These are phyloP conservation scores for Eciton burchellii DNA, from an alignment of 1,140 invertebrate genomes.

Conservation along the genomic window DNA sequence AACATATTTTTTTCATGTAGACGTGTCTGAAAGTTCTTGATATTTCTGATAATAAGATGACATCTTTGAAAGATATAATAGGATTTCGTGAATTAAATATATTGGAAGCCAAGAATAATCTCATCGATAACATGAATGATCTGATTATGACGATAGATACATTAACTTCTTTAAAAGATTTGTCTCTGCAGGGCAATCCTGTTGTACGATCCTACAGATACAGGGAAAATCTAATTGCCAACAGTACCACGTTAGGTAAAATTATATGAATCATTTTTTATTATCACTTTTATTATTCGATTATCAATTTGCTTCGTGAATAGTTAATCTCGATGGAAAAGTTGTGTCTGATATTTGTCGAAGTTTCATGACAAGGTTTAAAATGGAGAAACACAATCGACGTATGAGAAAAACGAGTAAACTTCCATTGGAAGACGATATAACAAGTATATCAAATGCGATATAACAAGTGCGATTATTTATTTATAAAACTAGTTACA, in stretches of 20 bases:
- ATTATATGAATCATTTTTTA: conserved; percentile 7
- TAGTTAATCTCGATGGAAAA: conserved; percentile 85
- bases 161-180: conserved; percentile 85
- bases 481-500: background rate
- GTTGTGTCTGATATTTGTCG: conserved; percentile 83
- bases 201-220: conserved; percentile 87
- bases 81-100: conserved; percentile 81
- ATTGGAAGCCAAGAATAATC: conserved; percentile 85
- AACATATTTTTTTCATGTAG: conserved; percentile 71
- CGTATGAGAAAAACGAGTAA: conserved; percentile 69
- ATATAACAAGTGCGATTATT: conserved; percentile 8
- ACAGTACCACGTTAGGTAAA: conserved; percentile 87
- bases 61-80: conserved; percentile 80
- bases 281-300: background rate
- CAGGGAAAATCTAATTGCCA: conserved; percentile 88
- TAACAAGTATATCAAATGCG: conserved; percentile 81
- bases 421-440: conserved; percentile 79
- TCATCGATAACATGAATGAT: conserved; percentile 83
- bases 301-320: conserved; percentile 34
- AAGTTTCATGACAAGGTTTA: conserved; percentile 86
- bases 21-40: conserved; percentile 84
- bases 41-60: conserved; percentile 85
- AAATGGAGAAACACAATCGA: conserved; percentile 79
- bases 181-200: conserved; percentile 87
- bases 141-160: conserved; percentile 85